phyloP scores from a whole-genome alignment of 1,140 invertebrate species.

The Drosophila grimshawi region DNA sequence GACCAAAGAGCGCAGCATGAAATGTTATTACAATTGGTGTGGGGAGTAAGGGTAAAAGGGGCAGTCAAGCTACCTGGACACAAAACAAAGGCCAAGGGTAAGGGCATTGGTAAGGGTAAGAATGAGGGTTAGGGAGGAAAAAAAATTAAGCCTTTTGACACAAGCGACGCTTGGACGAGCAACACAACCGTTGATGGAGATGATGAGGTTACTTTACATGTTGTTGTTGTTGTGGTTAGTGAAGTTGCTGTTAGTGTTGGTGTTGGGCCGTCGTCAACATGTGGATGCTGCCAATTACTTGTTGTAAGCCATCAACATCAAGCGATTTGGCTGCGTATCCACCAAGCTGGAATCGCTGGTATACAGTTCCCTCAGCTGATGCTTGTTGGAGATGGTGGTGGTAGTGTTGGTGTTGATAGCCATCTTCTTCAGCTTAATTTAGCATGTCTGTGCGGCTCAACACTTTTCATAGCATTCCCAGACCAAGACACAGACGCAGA shows the following conservation, averaged over 20 bases:
- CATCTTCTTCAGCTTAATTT: slow-evolving; percentile 84
- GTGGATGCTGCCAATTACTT: slow-evolving; percentile 83
- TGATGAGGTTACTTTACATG: slow-evolving; percentile 44
- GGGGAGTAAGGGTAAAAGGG: neutral
- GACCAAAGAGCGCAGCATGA: slow-evolving; percentile 72
- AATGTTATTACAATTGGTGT: slow-evolving; percentile 76
- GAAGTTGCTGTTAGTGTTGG: slow-evolving; percentile 36
- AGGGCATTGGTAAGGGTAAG: neutral
- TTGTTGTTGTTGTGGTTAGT: slow-evolving; percentile 39
- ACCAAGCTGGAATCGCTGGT: slow-evolving; percentile 11
- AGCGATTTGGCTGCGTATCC: slow-evolving; percentile 78
- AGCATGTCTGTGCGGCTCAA: slow-evolving; percentile 83
- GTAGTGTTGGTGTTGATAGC: slow-evolving; percentile 79
- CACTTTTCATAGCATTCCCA: slow-evolving; percentile 65
- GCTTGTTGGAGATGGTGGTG: slow-evolving; percentile 39
- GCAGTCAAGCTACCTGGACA: neutral
- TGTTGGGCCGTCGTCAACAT: slow-evolving; percentile 56
- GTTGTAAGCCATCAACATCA: slow-evolving; percentile 83
- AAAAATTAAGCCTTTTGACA: slow-evolving; percentile 83
- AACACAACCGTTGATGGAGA: slow-evolving; percentile 55
- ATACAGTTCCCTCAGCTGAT: slow-evolving; percentile 1
- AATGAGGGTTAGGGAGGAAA: slow-evolving; percentile 27
- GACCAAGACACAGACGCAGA: slow-evolving; percentile 8
- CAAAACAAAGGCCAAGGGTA: neutral
- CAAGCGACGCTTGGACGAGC: slow-evolving; percentile 73